A percentile compares a stretch with the other conserved stretches of the same genome.
Conservation (phyloP, 2,888 invertebrate species). For the Heteromyza rotundicornis region DNA sequence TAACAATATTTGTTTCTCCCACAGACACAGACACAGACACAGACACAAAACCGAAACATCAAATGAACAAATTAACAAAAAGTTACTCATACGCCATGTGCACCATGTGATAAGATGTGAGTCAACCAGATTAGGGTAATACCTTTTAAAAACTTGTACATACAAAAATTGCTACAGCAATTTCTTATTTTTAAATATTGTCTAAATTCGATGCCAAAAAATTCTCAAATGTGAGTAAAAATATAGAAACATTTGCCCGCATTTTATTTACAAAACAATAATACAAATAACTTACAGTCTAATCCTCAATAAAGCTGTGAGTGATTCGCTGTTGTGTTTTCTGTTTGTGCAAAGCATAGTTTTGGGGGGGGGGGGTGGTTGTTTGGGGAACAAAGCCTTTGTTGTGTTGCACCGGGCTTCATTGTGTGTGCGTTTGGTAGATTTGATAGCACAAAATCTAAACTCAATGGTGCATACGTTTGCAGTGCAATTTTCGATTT, state of each 20-base stretch:
- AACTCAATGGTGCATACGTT: slow-evolving; percentile 15
- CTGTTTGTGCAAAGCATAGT: not conserved
- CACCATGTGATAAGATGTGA: too few relatives aligned
- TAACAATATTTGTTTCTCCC: not conserved
- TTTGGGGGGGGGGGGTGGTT: too few relatives aligned
- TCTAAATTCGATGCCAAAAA: too few relatives aligned
- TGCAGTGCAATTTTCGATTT: slow-evolving; percentile 13
- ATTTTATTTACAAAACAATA: not conserved
- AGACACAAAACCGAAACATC: not conserved
- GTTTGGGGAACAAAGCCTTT: too few relatives aligned
- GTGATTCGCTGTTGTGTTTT: not conserved
- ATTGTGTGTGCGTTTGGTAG: not conserved
- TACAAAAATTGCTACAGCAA: not conserved
- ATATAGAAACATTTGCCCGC: too few relatives aligned
- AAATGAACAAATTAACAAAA: not conserved
- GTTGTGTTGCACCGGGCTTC: not conserved
- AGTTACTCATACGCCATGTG: slow-evolving; percentile 1
- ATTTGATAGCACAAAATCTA: slow-evolving; percentile 8
- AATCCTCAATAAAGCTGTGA: not conserved
- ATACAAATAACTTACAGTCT: not conserved
- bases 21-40: not conserved
- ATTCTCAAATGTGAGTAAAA: too few relatives aligned
- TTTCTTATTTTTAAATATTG: too few relatives aligned
- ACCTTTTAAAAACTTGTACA: not conserved
- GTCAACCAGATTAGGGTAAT: too few relatives aligned